Conservation (phyloP, 1,140 invertebrate genomes). For the Kradibia gibbosae region DNA sequence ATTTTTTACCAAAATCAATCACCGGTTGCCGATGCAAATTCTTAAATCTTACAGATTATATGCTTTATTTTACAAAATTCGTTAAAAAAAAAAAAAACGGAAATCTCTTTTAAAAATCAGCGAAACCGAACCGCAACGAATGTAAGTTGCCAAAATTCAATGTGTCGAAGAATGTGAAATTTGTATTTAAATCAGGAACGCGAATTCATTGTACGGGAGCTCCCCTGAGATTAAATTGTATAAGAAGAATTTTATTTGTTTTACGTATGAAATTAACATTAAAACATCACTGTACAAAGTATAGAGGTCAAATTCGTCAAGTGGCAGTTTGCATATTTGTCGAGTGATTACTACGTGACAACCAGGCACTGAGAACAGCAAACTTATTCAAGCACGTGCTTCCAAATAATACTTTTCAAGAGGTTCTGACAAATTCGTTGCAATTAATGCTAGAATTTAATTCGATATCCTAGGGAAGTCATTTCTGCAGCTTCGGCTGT, state of each 20-base stretch:
- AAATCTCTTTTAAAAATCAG: too few relatives aligned
- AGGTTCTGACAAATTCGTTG: conserved; percentile 63
- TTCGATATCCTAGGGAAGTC: conserved; percentile 60
- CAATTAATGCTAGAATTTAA: conserved; percentile 69
- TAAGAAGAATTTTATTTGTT: neutral
- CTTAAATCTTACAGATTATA: too few relatives aligned
- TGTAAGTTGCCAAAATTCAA: neutral
- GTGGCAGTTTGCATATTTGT: conserved; percentile 29
- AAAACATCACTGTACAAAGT: neutral
- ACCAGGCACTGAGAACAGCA: conserved; percentile 46
- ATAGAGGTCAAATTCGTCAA: neutral
- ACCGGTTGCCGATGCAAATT: too few relatives aligned
- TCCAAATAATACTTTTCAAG: conserved; percentile 54
- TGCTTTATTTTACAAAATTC: too few relatives aligned
- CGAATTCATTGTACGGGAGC: neutral
- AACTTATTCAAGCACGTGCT: conserved; percentile 54
- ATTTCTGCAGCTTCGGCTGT: conserved; percentile 51
- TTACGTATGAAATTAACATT: neutral
- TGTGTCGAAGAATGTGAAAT: neutral
- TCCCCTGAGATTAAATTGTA: neutral
- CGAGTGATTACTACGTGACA: conserved; percentile 33
- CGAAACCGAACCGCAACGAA: too few relatives aligned
- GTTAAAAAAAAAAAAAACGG: too few relatives aligned
- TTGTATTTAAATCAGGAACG: neutral
- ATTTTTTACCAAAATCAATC: too few relatives aligned